Evolutionary conservation across 2,113 vertebrate species (phyloP).

Genomic region (Silurus glanis): DNA sequence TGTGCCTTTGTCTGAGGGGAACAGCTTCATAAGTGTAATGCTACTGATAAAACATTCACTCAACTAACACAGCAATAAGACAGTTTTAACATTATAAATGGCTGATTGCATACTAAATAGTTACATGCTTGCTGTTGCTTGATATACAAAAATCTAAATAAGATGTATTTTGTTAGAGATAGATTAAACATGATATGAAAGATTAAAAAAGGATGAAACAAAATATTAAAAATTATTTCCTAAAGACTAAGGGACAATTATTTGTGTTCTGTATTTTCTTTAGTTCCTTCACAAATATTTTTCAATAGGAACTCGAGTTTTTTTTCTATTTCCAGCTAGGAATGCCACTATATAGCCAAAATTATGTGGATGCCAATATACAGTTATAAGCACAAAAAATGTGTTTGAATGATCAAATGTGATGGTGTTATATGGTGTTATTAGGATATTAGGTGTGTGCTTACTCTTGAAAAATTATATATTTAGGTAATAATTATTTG

Average conservation of each 20-base stretch:
- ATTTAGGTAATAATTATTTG: neutral
- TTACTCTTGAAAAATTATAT: neutral
- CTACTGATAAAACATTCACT: constrained; percentile 62
- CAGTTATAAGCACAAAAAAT: neutral
- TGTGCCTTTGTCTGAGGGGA: constrained; percentile 49
- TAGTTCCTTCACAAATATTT: neutral
- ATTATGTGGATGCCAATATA: neutral
- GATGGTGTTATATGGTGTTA: too few species aligned
- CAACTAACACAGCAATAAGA: constrained; percentile 29
- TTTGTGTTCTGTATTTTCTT: neutral
- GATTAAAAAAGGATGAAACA: neutral
- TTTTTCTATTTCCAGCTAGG: neutral
- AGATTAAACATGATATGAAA: neutral
- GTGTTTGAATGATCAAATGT: neutral
- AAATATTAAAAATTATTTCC: neutral
- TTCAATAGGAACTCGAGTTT: neutral
- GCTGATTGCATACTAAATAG: neutral
- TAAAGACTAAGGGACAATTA: neutral
- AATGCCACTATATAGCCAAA: neutral
- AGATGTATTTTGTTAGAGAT: constrained; percentile 3
- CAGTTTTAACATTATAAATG: constrained; percentile 15
- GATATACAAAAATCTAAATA: neutral
- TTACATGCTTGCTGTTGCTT: constrained; percentile 24
- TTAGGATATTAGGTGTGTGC: too few species aligned
- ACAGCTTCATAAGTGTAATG: constrained; percentile 63